A percentile compares a stretch with the other conserved stretches of the same genome.
Conservation (phyloP, 2,888 invertebrate genomes). For the Caprella mutica region DNA sequence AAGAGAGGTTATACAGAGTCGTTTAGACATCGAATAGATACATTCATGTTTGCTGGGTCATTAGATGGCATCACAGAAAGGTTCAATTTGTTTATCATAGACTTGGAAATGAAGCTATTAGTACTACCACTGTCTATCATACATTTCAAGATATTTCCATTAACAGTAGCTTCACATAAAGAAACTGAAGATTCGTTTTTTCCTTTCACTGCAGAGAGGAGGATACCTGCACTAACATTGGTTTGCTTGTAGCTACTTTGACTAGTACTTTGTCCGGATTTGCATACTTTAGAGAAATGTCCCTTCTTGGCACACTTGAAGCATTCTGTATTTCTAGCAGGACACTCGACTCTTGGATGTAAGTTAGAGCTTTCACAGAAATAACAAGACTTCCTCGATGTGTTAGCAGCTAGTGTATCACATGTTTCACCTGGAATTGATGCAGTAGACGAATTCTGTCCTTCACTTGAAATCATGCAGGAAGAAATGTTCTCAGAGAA, state of each 20-base stretch:
- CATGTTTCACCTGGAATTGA: too few species aligned
- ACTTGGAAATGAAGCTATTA: not conserved
- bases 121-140: conserved; percentile 2
- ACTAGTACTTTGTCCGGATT: not conserved
- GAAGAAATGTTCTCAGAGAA: not conserved
- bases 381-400: not conserved
- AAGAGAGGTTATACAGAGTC: too few species aligned
- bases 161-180: not conserved
- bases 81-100: not conserved
- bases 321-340: not conserved
- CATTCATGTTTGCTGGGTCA: too few species aligned
- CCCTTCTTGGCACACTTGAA: not conserved
- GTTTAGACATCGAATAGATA: too few species aligned
- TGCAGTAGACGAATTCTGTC: not conserved
- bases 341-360: not conserved
- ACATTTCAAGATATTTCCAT: not conserved
- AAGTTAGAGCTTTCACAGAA: not conserved
- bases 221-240: not conserved
- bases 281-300: not conserved
- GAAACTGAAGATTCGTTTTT: too few species aligned
- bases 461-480: not conserved
- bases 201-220: not conserved
- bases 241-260: not conserved
- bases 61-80: not conserved
- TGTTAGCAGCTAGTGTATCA: not conserved